Evolutionary conservation across 2,888 invertebrate species (phyloP).

Genomic region (Lysandra bellargus): DNA sequence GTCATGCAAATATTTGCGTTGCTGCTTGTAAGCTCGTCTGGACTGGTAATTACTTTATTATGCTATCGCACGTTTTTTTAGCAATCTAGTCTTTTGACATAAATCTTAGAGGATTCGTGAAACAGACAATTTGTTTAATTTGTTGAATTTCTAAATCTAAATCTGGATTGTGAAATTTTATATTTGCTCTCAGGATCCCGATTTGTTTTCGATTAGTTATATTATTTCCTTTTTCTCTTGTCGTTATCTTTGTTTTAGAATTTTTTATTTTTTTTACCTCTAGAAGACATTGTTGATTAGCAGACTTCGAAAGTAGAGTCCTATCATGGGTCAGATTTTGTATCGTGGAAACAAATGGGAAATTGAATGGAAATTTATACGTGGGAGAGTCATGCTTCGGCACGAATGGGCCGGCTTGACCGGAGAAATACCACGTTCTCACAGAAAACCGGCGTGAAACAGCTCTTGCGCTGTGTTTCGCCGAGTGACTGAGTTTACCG

Average conservation of each 20-base stretch:
- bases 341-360: too few species aligned
- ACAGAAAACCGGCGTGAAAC: too few species aligned
- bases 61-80: neutral
- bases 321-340: too few species aligned
- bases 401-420: too few species aligned
- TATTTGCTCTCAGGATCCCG: neutral
- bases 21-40: conserved; percentile 5
- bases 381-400: too few species aligned
- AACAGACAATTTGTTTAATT: neutral
- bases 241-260: neutral
- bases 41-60: conserved; percentile 25
- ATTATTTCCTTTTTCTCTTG: neutral
- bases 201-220: neutral
- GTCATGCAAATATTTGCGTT: conserved; percentile 23
- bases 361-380: too few species aligned
- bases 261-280: too few species aligned
- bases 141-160: neutral
- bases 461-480: too few species aligned
- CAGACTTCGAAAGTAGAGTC: neutral
- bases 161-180: neutral
- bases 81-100: conserved; percentile 1
- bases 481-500: too few species aligned
- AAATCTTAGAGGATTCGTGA: neutral
- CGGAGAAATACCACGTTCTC: too few species aligned
- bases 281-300: neutral